phyloP scores from a whole-genome alignment of 2,113 vertebrate genomes.

The Myiagra hebetior region DNA sequence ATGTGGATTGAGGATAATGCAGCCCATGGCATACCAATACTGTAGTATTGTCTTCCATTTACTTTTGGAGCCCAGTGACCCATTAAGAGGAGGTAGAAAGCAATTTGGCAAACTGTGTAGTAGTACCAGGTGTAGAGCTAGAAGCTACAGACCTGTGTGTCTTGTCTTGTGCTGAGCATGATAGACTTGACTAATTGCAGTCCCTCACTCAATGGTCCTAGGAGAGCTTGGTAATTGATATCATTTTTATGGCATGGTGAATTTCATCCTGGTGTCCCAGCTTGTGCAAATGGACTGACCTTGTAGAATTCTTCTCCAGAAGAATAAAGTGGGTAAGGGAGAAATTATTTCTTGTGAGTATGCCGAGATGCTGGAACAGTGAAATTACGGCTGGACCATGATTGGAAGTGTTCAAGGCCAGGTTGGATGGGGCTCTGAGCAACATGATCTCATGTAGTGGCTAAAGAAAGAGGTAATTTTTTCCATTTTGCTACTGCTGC shows the following conservation, averaged over 20 bases:
- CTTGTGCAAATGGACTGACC: neutral
- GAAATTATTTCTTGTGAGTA: neutral
- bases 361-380: neutral
- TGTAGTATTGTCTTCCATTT: neutral
- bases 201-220: neutral
- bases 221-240: neutral
- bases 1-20: neutral
- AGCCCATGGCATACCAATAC: accelerated
- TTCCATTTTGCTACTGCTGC: neutral
- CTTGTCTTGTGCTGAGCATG: neutral
- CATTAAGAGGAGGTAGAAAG: neutral
- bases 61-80: neutral
- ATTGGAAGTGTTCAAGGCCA: neutral
- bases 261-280: neutral
- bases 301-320: neutral
- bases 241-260: neutral
- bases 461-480: neutral
- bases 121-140: neutral
- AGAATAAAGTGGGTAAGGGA: neutral
- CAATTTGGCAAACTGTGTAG: neutral
- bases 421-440: neutral
- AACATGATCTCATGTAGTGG: neutral
- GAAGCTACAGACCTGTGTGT: neutral
- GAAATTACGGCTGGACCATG: neutral
- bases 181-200: neutral